phyloP scores from a whole-genome alignment of 1,140 invertebrate genomes.

The Polyergus mexicanus region DNA sequence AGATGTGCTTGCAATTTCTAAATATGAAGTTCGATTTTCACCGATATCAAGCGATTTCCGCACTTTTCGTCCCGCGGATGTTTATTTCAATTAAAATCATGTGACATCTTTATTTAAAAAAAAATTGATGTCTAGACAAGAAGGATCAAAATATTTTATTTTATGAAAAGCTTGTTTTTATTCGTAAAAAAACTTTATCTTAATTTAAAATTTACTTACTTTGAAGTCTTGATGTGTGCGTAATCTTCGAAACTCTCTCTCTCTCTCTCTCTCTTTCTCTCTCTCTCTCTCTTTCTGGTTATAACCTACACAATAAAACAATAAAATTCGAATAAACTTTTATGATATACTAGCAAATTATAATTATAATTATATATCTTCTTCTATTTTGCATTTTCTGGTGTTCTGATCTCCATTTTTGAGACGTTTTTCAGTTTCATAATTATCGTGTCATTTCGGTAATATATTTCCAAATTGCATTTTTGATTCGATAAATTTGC shows the following conservation, averaged over 20 bases:
- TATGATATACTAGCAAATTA: background rate
- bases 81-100: background rate
- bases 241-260: background rate
- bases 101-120: background rate
- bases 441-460: background rate
- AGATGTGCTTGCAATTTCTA: conserved; percentile 57
- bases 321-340: background rate
- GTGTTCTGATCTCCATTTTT: too few species aligned
- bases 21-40: conserved; percentile 68
- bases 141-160: background rate
- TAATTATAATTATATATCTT: background rate
- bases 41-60: conserved; percentile 47
- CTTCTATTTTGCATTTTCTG: too few species aligned
- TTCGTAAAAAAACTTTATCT: background rate
- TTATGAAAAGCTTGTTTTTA: background rate
- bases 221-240: background rate
- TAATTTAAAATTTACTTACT: background rate
- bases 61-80: background rate
- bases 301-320: background rate
- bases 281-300: background rate
- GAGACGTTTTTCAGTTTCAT: background rate
- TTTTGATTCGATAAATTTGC: conserved; percentile 17
- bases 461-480: background rate
- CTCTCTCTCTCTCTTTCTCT: too few species aligned
- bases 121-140: background rate